phyloP scores from a whole-genome alignment of 1,140 invertebrate genomes.

The Ruditapes philippinarum region DNA sequence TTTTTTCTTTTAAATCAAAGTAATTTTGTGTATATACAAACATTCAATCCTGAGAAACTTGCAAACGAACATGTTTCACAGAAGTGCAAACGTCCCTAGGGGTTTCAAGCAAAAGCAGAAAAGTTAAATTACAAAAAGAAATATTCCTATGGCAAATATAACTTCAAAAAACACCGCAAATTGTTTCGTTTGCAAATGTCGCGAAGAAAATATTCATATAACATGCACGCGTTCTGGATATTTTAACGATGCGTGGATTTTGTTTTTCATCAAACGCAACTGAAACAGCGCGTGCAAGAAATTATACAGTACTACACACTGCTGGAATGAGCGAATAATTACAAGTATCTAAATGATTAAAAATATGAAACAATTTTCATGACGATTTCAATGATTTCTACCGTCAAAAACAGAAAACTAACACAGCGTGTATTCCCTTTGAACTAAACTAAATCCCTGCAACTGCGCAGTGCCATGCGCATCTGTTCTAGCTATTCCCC shows the following conservation, averaged over 20 bases:
- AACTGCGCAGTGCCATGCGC: conserved; percentile 33
- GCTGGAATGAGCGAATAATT: conserved; percentile 59
- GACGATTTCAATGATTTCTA: conserved; percentile 48
- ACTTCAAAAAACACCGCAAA: conserved; percentile 1
- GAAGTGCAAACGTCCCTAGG: not conserved
- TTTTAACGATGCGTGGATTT: conserved; percentile 14
- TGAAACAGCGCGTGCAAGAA: conserved; percentile 34
- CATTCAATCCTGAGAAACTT: too few relatives aligned
- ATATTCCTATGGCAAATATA: not conserved
- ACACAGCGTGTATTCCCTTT: conserved; percentile 43
- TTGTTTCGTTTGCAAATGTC: conserved; percentile 32
- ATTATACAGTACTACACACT: not conserved
- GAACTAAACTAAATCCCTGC: conserved; percentile 41
- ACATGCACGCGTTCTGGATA: conserved; percentile 16
- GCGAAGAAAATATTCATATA: not conserved
- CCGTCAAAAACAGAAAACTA: conserved; percentile 55
- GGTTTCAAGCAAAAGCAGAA: not conserved
- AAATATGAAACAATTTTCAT: conserved; percentile 63
- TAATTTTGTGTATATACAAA: too few relatives aligned
- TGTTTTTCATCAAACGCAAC: conserved; percentile 33
- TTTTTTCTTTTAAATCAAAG: too few relatives aligned
- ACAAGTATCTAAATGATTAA: conserved; percentile 59
- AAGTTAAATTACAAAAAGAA: not conserved
- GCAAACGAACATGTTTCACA: not conserved
- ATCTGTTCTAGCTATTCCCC: conserved; percentile 44